Base-by-base conservation (phyloP, 2,888 invertebrate species). In the Therioaphis trifolii region DNA sequence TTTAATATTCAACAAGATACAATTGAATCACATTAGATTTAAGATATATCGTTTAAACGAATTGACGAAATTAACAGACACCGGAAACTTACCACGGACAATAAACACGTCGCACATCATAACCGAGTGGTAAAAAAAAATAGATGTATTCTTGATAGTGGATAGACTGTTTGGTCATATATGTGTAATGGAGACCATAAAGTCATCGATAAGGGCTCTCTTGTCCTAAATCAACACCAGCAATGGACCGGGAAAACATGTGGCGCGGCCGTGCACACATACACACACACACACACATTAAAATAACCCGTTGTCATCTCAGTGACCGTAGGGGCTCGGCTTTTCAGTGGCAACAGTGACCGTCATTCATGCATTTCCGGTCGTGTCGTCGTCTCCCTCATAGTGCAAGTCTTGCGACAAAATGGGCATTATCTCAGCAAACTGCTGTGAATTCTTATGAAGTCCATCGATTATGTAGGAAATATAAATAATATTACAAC, bases 151-250 rank as follows among this genome's bases (percentile, higher is more conserved):
- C n/a, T 55, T 43, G 58, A 80, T 80, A 43, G 27, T 55, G 27
- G 40, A 69, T 55, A 12, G 55, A 68, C 43, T 80, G 55, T 80
- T 80, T n/a, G 7, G 29, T 74, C 80, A 11, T 69, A 35, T 61
- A 21, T 18, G 29, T 80, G 71, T 74, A 72, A 82, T 49, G 82
- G 82, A 82, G 24, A 82, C 72, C 35, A n/a, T 52, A 68, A 24
- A 69, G 69, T 27, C 46, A 71, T 71, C 71, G 61, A 82, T 72
- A 72, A 82, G 82, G 82, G 82, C 71, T 72, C 40, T 18, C 71
- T 71, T 46, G 71, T 82, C 82, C 82, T 82, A 82, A 82, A 49
- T 82, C 82, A 82, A 82, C 82, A 82, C 82, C 72, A 29, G 71
- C 46, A 29, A 63, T 35, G 77, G 49, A 61, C 66, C 49, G 77